Evolutionary conservation across 2,888 invertebrate genomes (phyloP), one percentile per base, ranked within the genome.

Genomic region (Metacarcinus magister): DNA sequence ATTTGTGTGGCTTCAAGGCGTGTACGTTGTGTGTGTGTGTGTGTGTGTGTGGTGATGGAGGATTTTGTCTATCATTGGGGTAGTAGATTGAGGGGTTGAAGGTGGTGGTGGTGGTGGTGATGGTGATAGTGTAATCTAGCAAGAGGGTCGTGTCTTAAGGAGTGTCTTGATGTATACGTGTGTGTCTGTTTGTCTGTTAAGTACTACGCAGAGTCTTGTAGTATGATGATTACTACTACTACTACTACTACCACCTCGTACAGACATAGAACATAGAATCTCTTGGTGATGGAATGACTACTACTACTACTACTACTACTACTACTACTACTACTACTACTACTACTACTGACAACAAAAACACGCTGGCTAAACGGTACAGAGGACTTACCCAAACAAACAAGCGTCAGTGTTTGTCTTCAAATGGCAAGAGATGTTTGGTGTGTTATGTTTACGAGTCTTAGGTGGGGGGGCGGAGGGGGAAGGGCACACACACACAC

Each of bases 281-380:
- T 75, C n/a, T 75, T 19, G 75, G 75, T 75, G 75, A 23, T 23
- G 75, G 75, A 75, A 75, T 19, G n/a, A 75, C 19, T 75, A 75
- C 32, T 32, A 82, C 82, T 82, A 82, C 82, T 82, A 82, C 8
- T 87, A 87, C 87, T 87, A 39, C 1, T 87, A 87, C 87, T 87
- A 87, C 87, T n/a, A n/a, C 87, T n/a, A 87, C 87, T n/a, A 87
- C 87, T n/a, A 87, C 87, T n/a, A 87, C 87, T n/a, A 75, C 75
- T n/a, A 75, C 75, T n/a, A 75, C 75, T n/a, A n/a, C 75, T 54
- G 19, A 48, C 48, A 8, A 13, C 54, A 10, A 10, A 54, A 13
- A 54, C 10, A 13, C 10, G 2, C 39, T 39, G 39, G 39, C 39
- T 39, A 39, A 39, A 39, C 39, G 39, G 39, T 39, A 39, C 39